Base-by-base conservation (phyloP, 2,797 vertebrate species). In the Gymnothorax javanicus region DNA sequence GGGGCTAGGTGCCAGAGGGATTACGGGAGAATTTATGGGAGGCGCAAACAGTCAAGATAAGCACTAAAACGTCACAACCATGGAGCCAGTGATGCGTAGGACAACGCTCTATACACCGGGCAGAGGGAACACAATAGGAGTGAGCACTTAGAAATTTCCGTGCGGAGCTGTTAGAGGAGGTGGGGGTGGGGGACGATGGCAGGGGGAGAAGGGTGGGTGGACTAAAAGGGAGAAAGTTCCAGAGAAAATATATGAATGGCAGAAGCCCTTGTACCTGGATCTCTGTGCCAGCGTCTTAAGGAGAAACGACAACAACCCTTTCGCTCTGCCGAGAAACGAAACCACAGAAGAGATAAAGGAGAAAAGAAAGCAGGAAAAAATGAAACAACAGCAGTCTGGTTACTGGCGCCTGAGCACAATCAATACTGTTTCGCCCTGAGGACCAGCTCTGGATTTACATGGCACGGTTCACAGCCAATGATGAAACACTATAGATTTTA, bases 201-300 rank as follows among this genome's bases (percentile, higher is more conserved):
- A 23, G n/a, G 20, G 54, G n/a, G 64, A 57, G 79, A 17, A n/a
- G 52, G 12, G 83, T 43, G 43, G 50, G 23, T 25, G 25, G 25
- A n/a, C 1, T 17, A 25, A 13, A 6, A 56, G 84, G 15, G 23
- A 86, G 77, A 25, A 13, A 12, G 50, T 27, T 8, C 67, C 33
- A 43, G 33, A 81, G 12, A 62, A 1, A 4, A 23, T 57, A 60
- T 13, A 59, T 56, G 20, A 9, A 52, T 0, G 52, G 59, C 58
- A 71, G 12, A 56, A 25, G 58, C 15, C 33, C 71, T 1, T 73
- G 71, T 89, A 90, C 90, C 89, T 90, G 86, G 88, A 85, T 84
- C 88, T 87, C 57, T 85, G 85, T 50, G 82, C 85, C 67, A 91
- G 58, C 20, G 85, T 88, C 89, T 89, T 90, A 58, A 91, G 89